Base-by-base conservation (phyloP, 1,140 invertebrate genomes). In the Atta texana region DNA sequence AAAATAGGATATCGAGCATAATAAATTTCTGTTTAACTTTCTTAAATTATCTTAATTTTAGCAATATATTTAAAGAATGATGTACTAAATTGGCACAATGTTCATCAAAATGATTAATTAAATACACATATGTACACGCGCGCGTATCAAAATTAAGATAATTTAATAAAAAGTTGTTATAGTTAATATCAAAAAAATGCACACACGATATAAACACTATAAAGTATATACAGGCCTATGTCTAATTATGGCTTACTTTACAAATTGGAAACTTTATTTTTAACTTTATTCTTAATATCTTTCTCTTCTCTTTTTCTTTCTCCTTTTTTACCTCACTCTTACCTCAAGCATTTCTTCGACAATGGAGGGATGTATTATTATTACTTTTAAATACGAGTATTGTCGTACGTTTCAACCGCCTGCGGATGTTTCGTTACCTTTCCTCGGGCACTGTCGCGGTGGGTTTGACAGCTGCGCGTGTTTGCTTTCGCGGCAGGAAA, bases 391-490 rank as follows among this genome's bases (percentile, higher is more conserved):
- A 84, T 84, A 84, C 69, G 55, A 55, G 55, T n/a, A 44, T 81
- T 81, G 24, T 49, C 24, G 49, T 75, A 84, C 24, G n/a, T 74
- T n/a, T 75, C 69, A 24, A 88, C 44, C 71, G 82, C 68, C 85
- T 86, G 24, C 81, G 80, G 84, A 86, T 90, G 76, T 85, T 88
- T 34, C 81, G 80, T 51, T 72, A 75, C 86, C 71, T 85, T 85
- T 86, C 72, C 80, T 16, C 84, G 77, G 63, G 64, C 86, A 72
- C 78, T 69, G 61, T 80, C 39, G 57, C 77, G 72, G 76, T 39
- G 88, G 63, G 51, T 86, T 89, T 89, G 88, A 89, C 89, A 90
- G 89, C 89, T 89, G 89, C 49, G 55, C 39, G 74, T 89, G 89
- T 89, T 90, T 90, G 86, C 86, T 88, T 88, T 90, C 75, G 86